Evolutionary conservation across 2,888 invertebrate species (phyloP).

Genomic region (Tetheella fluctuosa): DNA sequence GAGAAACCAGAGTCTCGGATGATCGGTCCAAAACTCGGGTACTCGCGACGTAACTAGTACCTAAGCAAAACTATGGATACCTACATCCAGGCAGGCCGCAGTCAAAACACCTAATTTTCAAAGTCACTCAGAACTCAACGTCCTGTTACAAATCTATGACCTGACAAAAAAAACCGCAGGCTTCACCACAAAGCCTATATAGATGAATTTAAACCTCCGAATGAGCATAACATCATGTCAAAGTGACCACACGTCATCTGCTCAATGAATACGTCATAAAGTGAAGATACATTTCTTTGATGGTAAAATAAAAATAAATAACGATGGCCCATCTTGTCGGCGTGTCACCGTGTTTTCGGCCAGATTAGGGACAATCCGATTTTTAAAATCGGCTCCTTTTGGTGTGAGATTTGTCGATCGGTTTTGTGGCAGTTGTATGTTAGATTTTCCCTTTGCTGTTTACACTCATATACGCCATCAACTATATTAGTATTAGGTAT

Average conservation of each 20-base stretch:
- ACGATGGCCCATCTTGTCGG: constrained; percentile 26
- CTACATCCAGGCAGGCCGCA: too few relatives aligned
- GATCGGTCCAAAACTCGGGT: too few relatives aligned
- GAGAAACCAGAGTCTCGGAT: too few relatives aligned
- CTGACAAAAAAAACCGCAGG: background rate
- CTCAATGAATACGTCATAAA: constrained; percentile 42
- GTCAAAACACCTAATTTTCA: too few relatives aligned
- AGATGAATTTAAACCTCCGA: constrained; percentile 7
- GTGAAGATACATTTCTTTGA: constrained; percentile 45
- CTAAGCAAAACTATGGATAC: too few relatives aligned
- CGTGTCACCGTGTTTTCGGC: constrained; percentile 35
- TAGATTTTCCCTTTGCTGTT: too few relatives aligned
- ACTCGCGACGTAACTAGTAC: too few relatives aligned
- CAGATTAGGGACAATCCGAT: constrained; percentile 46
- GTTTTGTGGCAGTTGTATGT: constrained; percentile 12
- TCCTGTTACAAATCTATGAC: background rate
- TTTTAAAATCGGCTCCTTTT: constrained; percentile 30
- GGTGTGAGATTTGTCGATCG: constrained; percentile 34
- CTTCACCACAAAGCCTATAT: constrained; percentile 3
- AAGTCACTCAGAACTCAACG: too few relatives aligned
- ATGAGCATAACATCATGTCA: constrained; percentile 17
- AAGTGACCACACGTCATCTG: constrained; percentile 28
- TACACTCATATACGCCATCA: too few relatives aligned
- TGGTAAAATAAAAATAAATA: constrained; percentile 33
- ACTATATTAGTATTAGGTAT: too few relatives aligned